Percentiles rank a stretch among this genome's conserved stretches.
Evolutionary conservation across 2,888 invertebrate genomes (phyloP).

Genomic region (Cremastinae sp.): DNA sequence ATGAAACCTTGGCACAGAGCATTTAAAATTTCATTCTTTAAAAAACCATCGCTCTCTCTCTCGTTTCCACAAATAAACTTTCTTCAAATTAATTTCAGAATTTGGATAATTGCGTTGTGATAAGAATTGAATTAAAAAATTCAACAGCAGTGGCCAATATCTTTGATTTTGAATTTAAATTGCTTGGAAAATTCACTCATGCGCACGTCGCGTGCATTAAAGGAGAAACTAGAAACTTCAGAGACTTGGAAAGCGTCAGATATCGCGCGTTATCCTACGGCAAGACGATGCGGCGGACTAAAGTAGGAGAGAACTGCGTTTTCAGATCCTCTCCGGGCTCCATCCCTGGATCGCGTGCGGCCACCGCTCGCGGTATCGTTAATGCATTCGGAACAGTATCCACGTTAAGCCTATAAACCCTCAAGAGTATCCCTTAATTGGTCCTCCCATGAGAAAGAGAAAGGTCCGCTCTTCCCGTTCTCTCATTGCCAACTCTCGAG

Average conservation of each 20-base stretch:
- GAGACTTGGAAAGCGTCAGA: conserved; percentile 54
- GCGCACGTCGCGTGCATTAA: conserved; percentile 28
- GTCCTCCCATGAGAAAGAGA: conserved; percentile 63
- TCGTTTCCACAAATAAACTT: too few species aligned
- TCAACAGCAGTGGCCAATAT: too few species aligned
- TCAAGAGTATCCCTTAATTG: conserved; percentile 69
- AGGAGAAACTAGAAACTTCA: conserved; percentile 41
- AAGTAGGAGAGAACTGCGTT: conserved; percentile 42
- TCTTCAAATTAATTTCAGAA: too few species aligned
- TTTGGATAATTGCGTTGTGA: too few species aligned
- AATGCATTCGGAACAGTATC: conserved; percentile 65
- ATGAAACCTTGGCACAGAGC: neutral
- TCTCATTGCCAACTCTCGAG: conserved; percentile 50
- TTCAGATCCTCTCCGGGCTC: conserved; percentile 39
- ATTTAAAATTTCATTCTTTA: neutral
- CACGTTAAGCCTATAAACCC: conserved; percentile 69
- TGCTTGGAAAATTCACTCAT: neutral
- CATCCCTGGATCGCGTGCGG: conserved; percentile 52
- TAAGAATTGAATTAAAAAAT: too few species aligned
- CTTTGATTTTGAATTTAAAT: too few species aligned
- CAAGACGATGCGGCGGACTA: conserved; percentile 51
- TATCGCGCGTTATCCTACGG: conserved; percentile 61
- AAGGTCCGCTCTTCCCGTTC: conserved; percentile 52
- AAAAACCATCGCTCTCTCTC: too few species aligned
- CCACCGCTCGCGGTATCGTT: conserved; percentile 65